These are phyloP conservation scores for Glyptemys insculpta DNA, from an alignment of 2,797 vertebrate genomes.

Conservation along the genomic window DNA sequence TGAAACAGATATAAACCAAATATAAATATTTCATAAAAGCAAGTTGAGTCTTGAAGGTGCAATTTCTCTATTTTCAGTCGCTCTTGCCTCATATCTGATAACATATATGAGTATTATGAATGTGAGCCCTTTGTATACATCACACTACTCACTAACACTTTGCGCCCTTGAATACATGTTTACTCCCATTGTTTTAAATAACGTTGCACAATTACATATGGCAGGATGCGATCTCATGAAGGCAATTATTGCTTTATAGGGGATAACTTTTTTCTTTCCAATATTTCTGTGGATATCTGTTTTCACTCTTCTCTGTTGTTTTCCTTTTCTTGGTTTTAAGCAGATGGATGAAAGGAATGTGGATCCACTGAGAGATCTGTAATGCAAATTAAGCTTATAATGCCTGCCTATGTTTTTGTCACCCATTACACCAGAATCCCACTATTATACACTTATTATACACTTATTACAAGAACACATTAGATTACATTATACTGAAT, in stretches of 20 bases:
- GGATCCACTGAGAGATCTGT: slow-evolving; percentile 43
- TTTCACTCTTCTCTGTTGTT: slow-evolving; percentile 56
- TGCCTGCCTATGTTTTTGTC: slow-evolving; percentile 13
- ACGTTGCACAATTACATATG: not conserved
- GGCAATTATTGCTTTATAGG: not conserved
- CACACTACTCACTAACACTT: not conserved
- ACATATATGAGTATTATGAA: not conserved
- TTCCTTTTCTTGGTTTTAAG: slow-evolving; percentile 62
- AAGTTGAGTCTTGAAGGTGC: not conserved
- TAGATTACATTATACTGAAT: slow-evolving; percentile 10
- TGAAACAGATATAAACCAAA: not conserved
- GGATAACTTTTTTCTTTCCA: not conserved
- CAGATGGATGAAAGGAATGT: not conserved
- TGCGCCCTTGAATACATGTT: not conserved
- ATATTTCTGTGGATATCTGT: slow-evolving; percentile 1
- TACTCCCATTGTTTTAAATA: not conserved
- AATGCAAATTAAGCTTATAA: slow-evolving; percentile 50
- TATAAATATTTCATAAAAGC: slow-evolving; percentile 1
- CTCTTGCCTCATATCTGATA: no score
- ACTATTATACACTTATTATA: not conserved
- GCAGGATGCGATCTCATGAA: not conserved
- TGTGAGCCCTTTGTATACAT: not conserved
- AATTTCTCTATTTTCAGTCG: not conserved
- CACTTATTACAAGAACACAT: slow-evolving; percentile 30
- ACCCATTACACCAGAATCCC: not conserved